A percentile compares a stretch with the other conserved stretches of the same genome.
These are phyloP conservation scores for Empidonax alnorum DNA, from an alignment of 2,113 vertebrate genomes.

Conservation along the genomic window DNA sequence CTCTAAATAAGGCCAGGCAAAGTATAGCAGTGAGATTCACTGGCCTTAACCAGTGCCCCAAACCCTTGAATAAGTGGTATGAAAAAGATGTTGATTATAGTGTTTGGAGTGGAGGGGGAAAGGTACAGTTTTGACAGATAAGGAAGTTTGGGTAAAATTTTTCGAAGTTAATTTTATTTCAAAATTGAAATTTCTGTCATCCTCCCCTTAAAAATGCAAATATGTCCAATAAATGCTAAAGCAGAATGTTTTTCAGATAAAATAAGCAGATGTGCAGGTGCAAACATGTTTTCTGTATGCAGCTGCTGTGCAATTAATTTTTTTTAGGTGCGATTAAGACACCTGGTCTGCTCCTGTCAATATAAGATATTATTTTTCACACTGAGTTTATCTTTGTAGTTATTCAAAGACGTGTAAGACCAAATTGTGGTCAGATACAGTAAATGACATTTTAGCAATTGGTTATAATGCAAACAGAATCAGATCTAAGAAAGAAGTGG, in stretches of 20 bases:
- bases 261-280: neutral
- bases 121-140: neutral
- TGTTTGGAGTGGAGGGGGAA: neutral
- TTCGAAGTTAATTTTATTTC: neutral
- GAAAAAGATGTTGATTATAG: neutral
- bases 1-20: neutral
- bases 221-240: neutral
- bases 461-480: neutral
- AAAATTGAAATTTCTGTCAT: conserved; percentile 7
- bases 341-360: neutral
- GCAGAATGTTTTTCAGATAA: neutral
- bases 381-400: neutral
- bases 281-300: neutral
- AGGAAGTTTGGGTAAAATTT: neutral
- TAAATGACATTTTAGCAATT: neutral
- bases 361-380: neutral
- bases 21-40: neutral
- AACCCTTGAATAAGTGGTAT: neutral
- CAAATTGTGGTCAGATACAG: neutral
- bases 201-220: neutral
- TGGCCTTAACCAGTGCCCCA: neutral
- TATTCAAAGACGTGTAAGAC: neutral
- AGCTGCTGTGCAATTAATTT: neutral
- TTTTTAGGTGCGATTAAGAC: neutral
- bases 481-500: neutral